A percentile compares a stretch with the other conserved stretches of the same genome.
These are phyloP conservation scores for Falco novaeseelandiae DNA, from an alignment of 2,797 vertebrate genomes.

Conservation along the genomic window DNA sequence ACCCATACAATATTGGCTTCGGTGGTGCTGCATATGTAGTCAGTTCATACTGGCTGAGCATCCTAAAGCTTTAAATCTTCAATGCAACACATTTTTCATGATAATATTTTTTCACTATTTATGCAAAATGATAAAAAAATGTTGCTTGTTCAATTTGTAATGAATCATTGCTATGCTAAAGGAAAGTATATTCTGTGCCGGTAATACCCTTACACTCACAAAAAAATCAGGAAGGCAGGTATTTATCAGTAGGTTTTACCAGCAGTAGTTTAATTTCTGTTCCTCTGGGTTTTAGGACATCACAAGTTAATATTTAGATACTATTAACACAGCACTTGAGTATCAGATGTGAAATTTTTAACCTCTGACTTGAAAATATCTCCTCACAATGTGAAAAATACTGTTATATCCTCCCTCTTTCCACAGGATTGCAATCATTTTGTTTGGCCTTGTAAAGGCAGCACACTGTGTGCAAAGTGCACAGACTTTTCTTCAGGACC, in stretches of 20 bases:
- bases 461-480: neutral
- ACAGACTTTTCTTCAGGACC: neutral
- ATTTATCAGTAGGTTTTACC: neutral
- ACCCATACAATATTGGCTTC: neutral
- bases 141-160: neutral
- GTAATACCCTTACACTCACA: accelerated
- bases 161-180: neutral
- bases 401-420: neutral
- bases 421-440: neutral
- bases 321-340: neutral
- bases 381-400: neutral
- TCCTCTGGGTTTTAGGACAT: neutral
- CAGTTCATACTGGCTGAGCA: neutral
- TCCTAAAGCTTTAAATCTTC: neutral
- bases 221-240: neutral
- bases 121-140: neutral
- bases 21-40: neutral
- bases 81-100: neutral
- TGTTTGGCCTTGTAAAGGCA: neutral
- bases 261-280: neutral
- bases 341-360: neutral
- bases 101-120: neutral
- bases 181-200: neutral
- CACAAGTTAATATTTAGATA: neutral
- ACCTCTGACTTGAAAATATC: neutral